These are phyloP conservation scores for Amblyjoppa proteus DNA, from an alignment of 2,888 invertebrate species.

Conservation along the genomic window DNA sequence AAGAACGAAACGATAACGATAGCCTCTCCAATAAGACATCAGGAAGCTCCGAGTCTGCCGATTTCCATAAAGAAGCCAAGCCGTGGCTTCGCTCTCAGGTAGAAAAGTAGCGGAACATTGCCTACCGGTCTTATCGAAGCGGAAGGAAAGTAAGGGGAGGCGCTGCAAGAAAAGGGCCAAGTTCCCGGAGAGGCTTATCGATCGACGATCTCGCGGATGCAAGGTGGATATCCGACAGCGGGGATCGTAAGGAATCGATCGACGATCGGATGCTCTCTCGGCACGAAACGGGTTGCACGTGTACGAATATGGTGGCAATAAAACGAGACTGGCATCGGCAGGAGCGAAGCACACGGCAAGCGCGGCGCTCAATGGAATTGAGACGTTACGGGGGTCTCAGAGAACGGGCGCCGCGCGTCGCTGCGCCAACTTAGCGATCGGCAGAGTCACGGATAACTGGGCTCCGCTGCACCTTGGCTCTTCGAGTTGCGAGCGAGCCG, in stretches of 20 bases:
- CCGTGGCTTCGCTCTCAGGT: background rate
- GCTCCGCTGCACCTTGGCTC: slow-evolving; percentile 26
- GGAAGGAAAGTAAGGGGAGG: slow-evolving; percentile 8
- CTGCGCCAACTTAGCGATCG: slow-evolving; percentile 58
- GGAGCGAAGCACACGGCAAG: slow-evolving; percentile 41
- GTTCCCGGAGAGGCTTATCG: slow-evolving; percentile 40
- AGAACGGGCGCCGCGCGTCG: slow-evolving; percentile 51
- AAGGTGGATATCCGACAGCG: slow-evolving; percentile 45
- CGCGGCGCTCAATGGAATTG: slow-evolving; percentile 66
- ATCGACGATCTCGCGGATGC: slow-evolving; percentile 42
- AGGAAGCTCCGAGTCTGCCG: background rate
- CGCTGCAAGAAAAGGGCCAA: slow-evolving; percentile 23
- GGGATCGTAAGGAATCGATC: slow-evolving; percentile 64
- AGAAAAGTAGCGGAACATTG: slow-evolving; percentile 5
- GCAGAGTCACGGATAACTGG: slow-evolving; percentile 60
- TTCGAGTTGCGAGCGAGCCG: slow-evolving; percentile 46
- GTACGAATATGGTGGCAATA: slow-evolving; percentile 68
- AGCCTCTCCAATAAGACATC: background rate
- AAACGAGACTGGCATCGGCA: slow-evolving; percentile 63
- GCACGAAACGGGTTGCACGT: slow-evolving; percentile 63
- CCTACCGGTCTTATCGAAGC: slow-evolving; percentile 11
- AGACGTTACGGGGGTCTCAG: slow-evolving; percentile 64
- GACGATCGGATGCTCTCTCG: slow-evolving; percentile 58
- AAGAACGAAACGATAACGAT: background rate
- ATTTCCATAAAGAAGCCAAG: slow-evolving; percentile 4